Base-by-base conservation (phyloP, 2,113 vertebrate genomes). In the Corvus moneduloides region DNA sequence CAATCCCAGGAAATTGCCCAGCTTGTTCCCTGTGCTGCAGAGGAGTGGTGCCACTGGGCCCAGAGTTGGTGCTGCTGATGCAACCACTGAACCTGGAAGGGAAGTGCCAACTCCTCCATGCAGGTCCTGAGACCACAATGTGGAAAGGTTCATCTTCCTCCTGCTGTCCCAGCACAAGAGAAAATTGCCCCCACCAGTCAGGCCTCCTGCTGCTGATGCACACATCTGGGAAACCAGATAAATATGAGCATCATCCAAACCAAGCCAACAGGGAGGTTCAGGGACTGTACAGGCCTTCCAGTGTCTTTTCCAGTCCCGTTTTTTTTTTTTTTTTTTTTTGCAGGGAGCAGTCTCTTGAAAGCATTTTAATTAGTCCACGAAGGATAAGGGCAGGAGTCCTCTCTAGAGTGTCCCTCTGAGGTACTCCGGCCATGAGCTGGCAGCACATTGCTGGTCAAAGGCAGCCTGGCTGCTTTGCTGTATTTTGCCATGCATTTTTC, bases 361-460 rank as follows among this genome's bases (percentile, higher is more conserved):
- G 17, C 1, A 3, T 46, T 74, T 82, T 8, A 9, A 16, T 55
- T 3, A 3, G 43, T 11, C 11, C 3, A 1, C 28, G 26, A 55
- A 54, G 35, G 12, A 5, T 5, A 24, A 67, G 56, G 26, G 55
- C 18, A 43, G 44, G 39, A 77, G 5, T 22, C 55, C 33, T 37
- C 48, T 39, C 64, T 59, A 44, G 3, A 1, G 16, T 21, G 62
- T 49, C 24, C 39, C 9, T 43, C 11, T n/a, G 49, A 79, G 33
- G 26, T 27, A 12, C 32, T 39, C 32, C 24, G 48, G 32, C 43
- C 28, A 46, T 10, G 19, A 90, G 12, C n/a, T 75, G 39, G 49
- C 44, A 77, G 44, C 37, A 32, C 19, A 37, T 12, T 27, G 13
- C 30, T 6, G 2, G 46, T 61, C 39, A 77, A 77, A 93, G 51